Evolutionary conservation across 2,888 invertebrate species (phyloP), one percentile per base, ranked within the genome.

Genomic region (Polydrusus pterygomalis): DNA sequence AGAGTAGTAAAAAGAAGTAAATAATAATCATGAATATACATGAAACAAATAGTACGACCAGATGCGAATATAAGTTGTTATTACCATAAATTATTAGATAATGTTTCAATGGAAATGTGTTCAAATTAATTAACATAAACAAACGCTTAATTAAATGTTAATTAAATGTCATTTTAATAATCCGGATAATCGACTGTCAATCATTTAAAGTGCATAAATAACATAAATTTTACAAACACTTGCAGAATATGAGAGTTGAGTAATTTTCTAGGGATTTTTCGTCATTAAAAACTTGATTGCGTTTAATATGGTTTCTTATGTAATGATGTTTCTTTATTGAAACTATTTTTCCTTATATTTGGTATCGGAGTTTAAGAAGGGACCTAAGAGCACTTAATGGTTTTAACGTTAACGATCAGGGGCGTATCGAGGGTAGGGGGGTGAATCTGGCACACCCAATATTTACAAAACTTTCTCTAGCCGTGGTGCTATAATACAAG

Each of bases 41-140:
- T 73, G 49, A 60, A 73, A 58, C 60, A 45, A 67, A 63, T 49
- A 56, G 43, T 10, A 9, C 38, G 38, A 51, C 68, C 68, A 74
- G 74, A 68, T 67, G 74, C 62, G 60, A 74, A 49, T 34, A 40
- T 25, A 20, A 68, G 5, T 25, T 25, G 5, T 25, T 47, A 74
- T 54, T 69, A 64, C 58, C 63, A 64, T 74, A 75, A 70, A 62
- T 75, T 67, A 75, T 51, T 70, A 65, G 62, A 75, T 70, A 70
- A 70, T 67, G 67, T 58, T 67, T 65, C 45, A 47, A 49, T 17
- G 69, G 63, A 64, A 64, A 62, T 38, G 54, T 63, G 74, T 64
- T 47, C 51, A 71, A 70, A 77, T 77, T 74, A 74, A 73, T 77
- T 77, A 74, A 72, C 70, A 70, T 74, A 74, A 65, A 73, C 67